Percentiles rank a stretch among this genome's conserved stretches.
These are phyloP conservation scores for Drosophila rufa DNA, from an alignment of 1,140 invertebrate species.

Conservation along the genomic window DNA sequence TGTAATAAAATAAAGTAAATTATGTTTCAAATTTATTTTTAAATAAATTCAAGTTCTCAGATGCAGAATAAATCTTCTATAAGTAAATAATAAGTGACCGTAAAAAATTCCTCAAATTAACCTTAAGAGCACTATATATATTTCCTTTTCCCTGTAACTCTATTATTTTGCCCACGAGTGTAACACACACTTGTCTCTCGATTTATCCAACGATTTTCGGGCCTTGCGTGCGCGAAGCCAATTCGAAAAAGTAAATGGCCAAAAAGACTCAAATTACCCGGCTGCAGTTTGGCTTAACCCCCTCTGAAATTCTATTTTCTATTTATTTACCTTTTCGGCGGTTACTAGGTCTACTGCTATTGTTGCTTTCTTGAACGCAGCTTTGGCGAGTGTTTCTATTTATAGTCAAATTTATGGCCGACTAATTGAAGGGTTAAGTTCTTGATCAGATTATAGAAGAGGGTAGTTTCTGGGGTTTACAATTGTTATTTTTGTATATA, in stretches of 20 bases:
- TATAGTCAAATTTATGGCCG: constrained; percentile 59
- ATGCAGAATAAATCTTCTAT: neutral
- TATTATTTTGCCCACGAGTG: neutral
- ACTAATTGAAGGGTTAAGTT: constrained; percentile 49
- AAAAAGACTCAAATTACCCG: constrained; percentile 65
- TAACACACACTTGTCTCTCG: constrained; percentile 62
- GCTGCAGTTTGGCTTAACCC: constrained; percentile 61
- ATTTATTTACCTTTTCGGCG: constrained; percentile 63
- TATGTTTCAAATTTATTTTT: no score
- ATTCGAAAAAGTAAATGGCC: constrained; percentile 44
- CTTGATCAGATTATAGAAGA: constrained; percentile 1
- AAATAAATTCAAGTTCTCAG: no score
- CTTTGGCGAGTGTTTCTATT: constrained; percentile 52
- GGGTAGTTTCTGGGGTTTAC: neutral
- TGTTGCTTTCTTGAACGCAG: constrained; percentile 19
- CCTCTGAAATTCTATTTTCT: constrained; percentile 55
- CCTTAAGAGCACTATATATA: neutral
- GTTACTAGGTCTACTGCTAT: constrained; percentile 40
- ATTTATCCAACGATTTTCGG: constrained; percentile 64
- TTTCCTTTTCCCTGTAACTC: neutral
- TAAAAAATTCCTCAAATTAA: neutral
- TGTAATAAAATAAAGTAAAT: neutral
- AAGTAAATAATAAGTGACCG: neutral
- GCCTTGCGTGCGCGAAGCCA: constrained; percentile 60
- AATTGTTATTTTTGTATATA: neutral